Evolutionary conservation across 2,888 invertebrate species (phyloP).

Genomic region (Selenia dentaria): DNA sequence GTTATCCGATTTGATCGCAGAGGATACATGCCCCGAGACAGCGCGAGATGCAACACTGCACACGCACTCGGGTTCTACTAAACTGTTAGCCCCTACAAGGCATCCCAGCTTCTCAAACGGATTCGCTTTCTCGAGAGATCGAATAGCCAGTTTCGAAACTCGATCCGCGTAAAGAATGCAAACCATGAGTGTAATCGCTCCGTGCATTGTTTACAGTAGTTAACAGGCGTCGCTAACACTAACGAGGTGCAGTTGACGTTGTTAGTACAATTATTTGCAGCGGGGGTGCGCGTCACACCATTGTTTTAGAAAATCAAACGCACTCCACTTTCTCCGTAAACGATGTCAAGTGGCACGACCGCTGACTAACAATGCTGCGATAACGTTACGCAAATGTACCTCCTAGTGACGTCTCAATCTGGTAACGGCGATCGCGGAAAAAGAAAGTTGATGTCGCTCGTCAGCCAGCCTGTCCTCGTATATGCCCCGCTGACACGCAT

Average conservation of each 20-base stretch:
- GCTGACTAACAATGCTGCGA: slow-evolving; percentile 16
- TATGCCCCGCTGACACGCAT: too few species aligned
- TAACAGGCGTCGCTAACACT: slow-evolving; percentile 5
- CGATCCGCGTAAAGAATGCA: neutral
- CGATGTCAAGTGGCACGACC: slow-evolving; percentile 31
- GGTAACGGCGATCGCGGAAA: slow-evolving; percentile 6
- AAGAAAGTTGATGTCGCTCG: slow-evolving; percentile 9
- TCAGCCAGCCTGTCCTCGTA: neutral
- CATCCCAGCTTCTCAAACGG: neutral
- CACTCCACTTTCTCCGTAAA: slow-evolving; percentile 42
- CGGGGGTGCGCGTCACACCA: slow-evolving; percentile 30
- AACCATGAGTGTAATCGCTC: slow-evolving; percentile 1
- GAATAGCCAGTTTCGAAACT: neutral
- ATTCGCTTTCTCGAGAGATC: slow-evolving; percentile 1
- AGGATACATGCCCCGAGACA: too few species aligned
- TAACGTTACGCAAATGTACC: slow-evolving; percentile 11
- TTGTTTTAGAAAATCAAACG: slow-evolving; percentile 46
- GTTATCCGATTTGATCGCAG: neutral
- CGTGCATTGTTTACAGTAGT: slow-evolving; percentile 12
- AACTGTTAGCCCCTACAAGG: neutral
- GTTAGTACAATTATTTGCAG: slow-evolving; percentile 2
- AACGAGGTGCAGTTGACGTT: slow-evolving; percentile 3
- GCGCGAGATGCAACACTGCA: neutral
- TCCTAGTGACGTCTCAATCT: slow-evolving; percentile 3
- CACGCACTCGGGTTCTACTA: neutral